Base-by-base conservation (phyloP, 2,888 invertebrate genomes). In the Hirtodrosophila cameraria region DNA sequence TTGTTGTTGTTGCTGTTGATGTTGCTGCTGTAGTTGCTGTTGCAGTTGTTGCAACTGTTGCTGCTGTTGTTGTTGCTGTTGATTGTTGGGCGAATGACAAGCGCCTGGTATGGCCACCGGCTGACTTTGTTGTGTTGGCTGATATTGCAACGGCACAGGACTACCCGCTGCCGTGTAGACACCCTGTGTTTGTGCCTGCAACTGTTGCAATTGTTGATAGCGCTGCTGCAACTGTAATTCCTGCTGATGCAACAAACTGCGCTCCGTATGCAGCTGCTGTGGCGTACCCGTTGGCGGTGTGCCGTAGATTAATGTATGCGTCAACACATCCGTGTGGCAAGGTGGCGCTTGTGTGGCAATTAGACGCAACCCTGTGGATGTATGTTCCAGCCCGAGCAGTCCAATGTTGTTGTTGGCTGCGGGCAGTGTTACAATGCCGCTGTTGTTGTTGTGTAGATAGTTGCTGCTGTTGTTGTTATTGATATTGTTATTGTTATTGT, bases 141-240 rank as follows among this genome's bases (percentile, higher is more conserved):
- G 73, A 58, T 72, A 73, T 3, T 71, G 60, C 16, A 63, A 75
- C 18, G 52, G 71, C 27, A 30, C 80, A 2, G 58, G 86, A 57
- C 60, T 86, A 15, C 86, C 80, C 9, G 87, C 50, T 9, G 86
- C 70, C 23, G 88, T 76, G 4, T 82, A 89, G 4, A 89, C 68
- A 9, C 89, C 89, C 58, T 90, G 90, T 2, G 89, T 88, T 59
- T 90, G 90, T 2, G 89, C 88, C 65, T 90, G 90, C 38, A 90
- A 72, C 50, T 90, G 90, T 27, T 90, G 90, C 43, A 90, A 48
- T 33, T 90, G 90, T 57, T 90, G 90, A 45, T 90, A 90, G 16
- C 90, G 88, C 25, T 90, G 90, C 59, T 90, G 90, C 61, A 90
- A 55, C 59, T 90, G 89, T 53, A 90, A 55, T 61, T 90, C 90